Evolutionary conservation across 2,888 invertebrate genomes (phyloP).

Genomic region (Sarcophaga caerulescens): DNA sequence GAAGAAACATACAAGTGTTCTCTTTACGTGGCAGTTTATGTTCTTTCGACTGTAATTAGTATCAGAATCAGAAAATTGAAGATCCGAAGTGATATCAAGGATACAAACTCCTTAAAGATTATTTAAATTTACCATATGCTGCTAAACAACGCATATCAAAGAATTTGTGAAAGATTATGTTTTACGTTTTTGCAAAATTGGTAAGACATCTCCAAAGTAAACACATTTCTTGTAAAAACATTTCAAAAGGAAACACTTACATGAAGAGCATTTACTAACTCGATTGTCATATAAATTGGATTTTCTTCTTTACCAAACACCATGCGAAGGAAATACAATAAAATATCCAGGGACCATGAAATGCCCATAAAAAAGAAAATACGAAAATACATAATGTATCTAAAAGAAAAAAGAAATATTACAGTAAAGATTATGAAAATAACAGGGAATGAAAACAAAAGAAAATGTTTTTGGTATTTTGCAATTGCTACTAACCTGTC

Average conservation of each 20-base stretch:
- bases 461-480: too few species aligned
- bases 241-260: slow-evolving; percentile 21
- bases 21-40: too few species aligned
- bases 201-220: too few species aligned
- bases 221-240: too few species aligned
- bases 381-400: slow-evolving; percentile 31
- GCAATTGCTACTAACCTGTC: slow-evolving; percentile 8
- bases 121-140: too few species aligned
- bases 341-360: slow-evolving; percentile 42
- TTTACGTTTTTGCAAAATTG: too few species aligned
- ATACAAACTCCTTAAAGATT: too few species aligned
- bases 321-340: slow-evolving; percentile 39
- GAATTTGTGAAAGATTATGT: too few species aligned
- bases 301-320: slow-evolving; percentile 23
- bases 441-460: not conserved
- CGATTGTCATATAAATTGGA: slow-evolving; percentile 13
- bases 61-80: not conserved
- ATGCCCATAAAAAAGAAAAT: slow-evolving; percentile 48
- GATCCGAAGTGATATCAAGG: too few species aligned
- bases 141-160: too few species aligned
- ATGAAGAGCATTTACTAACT: slow-evolving; percentile 54
- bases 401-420: not conserved
- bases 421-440: not conserved
- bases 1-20: too few species aligned
- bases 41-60: not conserved